A percentile compares a stretch with the other conserved stretches of the same genome.
Evolutionary conservation across 2,113 vertebrate species (phyloP).

Genomic region (Prochilodus magdalenae): DNA sequence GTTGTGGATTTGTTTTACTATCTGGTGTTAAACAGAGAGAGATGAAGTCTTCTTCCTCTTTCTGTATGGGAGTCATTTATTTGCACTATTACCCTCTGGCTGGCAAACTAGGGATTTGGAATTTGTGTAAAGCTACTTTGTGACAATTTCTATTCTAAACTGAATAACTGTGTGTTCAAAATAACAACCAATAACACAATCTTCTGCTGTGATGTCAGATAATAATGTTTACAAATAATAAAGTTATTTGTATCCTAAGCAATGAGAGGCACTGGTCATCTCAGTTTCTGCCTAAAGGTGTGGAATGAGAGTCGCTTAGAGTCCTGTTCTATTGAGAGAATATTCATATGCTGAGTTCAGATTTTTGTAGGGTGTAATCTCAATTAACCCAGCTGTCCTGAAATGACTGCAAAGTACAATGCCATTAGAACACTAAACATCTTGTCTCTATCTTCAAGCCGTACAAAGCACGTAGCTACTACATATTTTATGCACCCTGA

Average conservation of each 20-base stretch:
- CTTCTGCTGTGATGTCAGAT: too few species aligned
- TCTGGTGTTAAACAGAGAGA: too few species aligned
- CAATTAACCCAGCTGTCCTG: neutral
- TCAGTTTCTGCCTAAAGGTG: neutral
- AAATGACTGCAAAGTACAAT: neutral
- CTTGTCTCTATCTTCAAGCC: neutral
- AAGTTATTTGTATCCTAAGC: neutral
- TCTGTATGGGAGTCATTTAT: too few species aligned
- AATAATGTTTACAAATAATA: too few species aligned
- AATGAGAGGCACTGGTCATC: neutral
- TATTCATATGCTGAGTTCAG: neutral
- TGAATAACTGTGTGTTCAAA: too few species aligned
- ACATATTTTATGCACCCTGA: conserved; percentile 1
- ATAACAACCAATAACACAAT: too few species aligned
- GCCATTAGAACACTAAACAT: neutral
- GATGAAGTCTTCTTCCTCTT: too few species aligned
- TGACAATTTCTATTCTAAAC: too few species aligned
- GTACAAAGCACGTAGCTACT: neutral
- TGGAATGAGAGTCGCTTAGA: neutral
- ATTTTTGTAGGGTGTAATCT: neutral
- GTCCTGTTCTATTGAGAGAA: neutral
- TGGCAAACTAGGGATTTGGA: too few species aligned
- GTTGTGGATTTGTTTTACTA: too few species aligned
- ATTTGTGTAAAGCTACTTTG: too few species aligned
- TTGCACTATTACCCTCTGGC: too few species aligned